Base-by-base conservation (phyloP, 1,140 invertebrate genomes). In the Drosophila repletoides region DNA sequence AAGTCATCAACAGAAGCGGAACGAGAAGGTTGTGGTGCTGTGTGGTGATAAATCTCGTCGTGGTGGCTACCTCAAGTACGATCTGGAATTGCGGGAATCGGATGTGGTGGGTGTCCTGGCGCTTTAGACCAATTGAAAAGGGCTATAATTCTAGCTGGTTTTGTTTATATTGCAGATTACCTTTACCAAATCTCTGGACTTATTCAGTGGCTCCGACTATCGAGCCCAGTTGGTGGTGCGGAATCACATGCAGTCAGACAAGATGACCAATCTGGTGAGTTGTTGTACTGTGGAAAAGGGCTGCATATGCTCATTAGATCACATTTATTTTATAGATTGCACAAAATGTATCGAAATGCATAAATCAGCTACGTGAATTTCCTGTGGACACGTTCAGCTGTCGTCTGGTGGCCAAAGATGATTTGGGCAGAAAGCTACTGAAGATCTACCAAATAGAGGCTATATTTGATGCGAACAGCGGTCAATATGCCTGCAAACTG, bases 171-270 rank as follows among this genome's bases (percentile, higher is more conserved):
- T 61, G 14, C 38, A 90, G 88, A 88, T 90, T 73, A 67, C 89
- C 40, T 89, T 90, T 58, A 46, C 52, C 19, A 90, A 90, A 58
- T 71, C 80, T 5, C 61, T 71, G 58, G 88, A 90, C 48, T 88
- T 79, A 74, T 90, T 90, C 55, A 90, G 88, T 52, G 89, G 89
- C n/a, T 56, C 77, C 15, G 72, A 66, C 7, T 88, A 89, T 64
- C 61, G 52, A 4, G 89, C 56, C 22, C 68, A 72, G 49, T 56
- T 90, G 24, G 70, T 90, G 45, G 43, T 90, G 10, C 86, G 88
- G 48, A 90, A 90, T 80, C 89, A 90, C 49, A 55, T 89, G 17
- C 89, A 90, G 75, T 59, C 74, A 7, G 88, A 90, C 33, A 90
- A 90, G 36, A 71, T 69, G 45, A 81, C 71, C 31, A 90, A 90